Conservation (phyloP, 2,797 vertebrate genomes). For the Gorsachius magnificus region DNA sequence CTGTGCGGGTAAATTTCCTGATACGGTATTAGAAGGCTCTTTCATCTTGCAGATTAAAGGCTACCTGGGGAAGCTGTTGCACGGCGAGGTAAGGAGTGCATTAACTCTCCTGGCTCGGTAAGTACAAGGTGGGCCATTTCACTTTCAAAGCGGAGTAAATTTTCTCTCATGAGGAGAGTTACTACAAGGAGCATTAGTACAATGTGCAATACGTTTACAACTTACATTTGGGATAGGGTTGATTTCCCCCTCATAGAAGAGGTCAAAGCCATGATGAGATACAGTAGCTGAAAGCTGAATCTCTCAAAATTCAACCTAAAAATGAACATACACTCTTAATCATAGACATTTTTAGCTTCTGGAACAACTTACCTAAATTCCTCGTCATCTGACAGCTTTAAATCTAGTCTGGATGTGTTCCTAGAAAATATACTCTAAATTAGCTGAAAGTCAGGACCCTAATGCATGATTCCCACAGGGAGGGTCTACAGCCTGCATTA, state of each 20-base stretch:
- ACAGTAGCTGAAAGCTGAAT: background rate
- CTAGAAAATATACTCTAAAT: constrained; percentile 43
- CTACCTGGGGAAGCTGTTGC: constrained; percentile 27
- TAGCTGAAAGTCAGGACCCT: constrained; percentile 15
- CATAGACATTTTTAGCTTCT: constrained; percentile 26
- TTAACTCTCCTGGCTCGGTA: background rate
- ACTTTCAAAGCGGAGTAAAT: background rate
- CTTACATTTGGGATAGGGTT: background rate
- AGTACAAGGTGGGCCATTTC: background rate
- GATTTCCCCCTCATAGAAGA: background rate
- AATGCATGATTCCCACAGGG: background rate
- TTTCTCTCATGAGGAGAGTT: background rate
- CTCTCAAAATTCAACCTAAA: constrained; percentile 15
- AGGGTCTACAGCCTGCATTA: background rate
- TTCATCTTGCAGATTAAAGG: constrained; percentile 63
- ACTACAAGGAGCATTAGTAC: background rate
- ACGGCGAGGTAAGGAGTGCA: background rate
- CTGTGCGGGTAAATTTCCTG: constrained; percentile 22
- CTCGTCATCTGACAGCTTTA: constrained; percentile 40
- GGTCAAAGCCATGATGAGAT: background rate
- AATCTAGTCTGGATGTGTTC: constrained; percentile 41
- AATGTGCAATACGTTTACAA: background rate
- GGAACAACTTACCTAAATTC: constrained; percentile 42
- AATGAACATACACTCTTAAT: background rate
- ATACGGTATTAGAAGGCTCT: background rate